Base-by-base conservation (phyloP, 2,797 vertebrate species). In the Sphaeramia orbicularis region DNA sequence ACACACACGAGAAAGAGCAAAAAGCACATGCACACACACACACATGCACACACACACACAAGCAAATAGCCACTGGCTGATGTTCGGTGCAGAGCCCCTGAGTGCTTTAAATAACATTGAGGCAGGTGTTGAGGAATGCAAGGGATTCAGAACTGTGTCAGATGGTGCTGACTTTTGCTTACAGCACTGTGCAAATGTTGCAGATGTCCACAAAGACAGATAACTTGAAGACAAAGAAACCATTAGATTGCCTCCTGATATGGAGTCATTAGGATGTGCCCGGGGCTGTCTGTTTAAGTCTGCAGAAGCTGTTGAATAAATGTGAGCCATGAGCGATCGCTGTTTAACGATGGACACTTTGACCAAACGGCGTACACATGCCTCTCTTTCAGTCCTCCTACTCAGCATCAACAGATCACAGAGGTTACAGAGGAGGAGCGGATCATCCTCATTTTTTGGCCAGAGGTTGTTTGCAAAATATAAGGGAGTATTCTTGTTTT, bases 51-150 rank as follows among this genome's bases (percentile, higher is more conserved):
- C 16, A 15, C 19, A 53, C 59, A 57, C 35, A 78, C 16, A 74
- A 57, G 58, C 74, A 90, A 88, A 90, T 86, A 91, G 88, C 86
- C 79, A 7, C 50, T 86, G 78, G 89, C 85, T 85, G 76, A 70
- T 85, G 71, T 76, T 90, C 77, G 78, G 68, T 88, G 84, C 84
- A 86, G 72, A 79, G 77, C 84, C 90, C 85, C 74, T 80, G 84
- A 83, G 83, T 90, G 84, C 87, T 91, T 90, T 88, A 89, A 90
- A 90, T 89, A 91, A 88, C 85, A 86, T 59, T 64, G 85, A 86
- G 81, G 80, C 89, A 92, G 89, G 89, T 91, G 90, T 86, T 89
- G 85, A 84, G 86, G 80, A 89, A 89, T 78, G 78, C 76, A 81
- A 65, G 81, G 80, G 76, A 87, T 89, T 85, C 81, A 78, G 73